Evolutionary conservation across 2,888 invertebrate genomes (phyloP).

Genomic region (Cerceris rybyensis): DNA sequence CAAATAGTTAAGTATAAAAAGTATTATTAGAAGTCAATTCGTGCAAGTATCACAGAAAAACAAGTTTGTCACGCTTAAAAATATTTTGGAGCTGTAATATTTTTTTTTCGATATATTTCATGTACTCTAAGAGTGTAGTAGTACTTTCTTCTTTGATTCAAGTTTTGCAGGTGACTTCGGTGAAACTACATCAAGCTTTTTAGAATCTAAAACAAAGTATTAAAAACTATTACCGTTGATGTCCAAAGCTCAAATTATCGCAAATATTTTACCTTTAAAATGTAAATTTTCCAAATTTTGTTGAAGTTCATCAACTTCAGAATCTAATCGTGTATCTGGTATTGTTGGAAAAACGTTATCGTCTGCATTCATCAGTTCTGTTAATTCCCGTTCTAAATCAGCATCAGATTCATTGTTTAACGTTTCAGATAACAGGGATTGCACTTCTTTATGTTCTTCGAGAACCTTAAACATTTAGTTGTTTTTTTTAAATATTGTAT

Average conservation of each 20-base stretch:
- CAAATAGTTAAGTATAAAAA: too few relatives aligned
- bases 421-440: slow-evolving; percentile 83
- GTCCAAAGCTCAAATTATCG: not conserved
- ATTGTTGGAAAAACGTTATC: slow-evolving; percentile 22
- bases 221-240: not conserved
- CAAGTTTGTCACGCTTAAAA: too few relatives aligned
- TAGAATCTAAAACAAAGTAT: slow-evolving; percentile 18
- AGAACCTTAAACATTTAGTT: slow-evolving; percentile 82
- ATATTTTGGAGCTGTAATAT: too few relatives aligned
- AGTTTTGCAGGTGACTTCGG: slow-evolving; percentile 3
- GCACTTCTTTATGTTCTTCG: slow-evolving; percentile 84
- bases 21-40: too few relatives aligned
- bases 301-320: slow-evolving; percentile 58
- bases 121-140: not conserved
- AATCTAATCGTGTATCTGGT: slow-evolving; percentile 26
- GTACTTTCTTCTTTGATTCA: slow-evolving; percentile 20
- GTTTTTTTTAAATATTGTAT: too few relatives aligned
- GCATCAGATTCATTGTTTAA: slow-evolving; percentile 84
- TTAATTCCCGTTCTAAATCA: slow-evolving; percentile 87
- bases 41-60: too few relatives aligned
- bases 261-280: slow-evolving; percentile 69
- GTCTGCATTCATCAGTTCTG: slow-evolving; percentile 83
- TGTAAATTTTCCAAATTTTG: slow-evolving; percentile 62
- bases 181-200: not conserved
- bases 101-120: not conserved